phyloP scores from a whole-genome alignment of 2,797 vertebrate genomes.

The Florisuga fusca region DNA sequence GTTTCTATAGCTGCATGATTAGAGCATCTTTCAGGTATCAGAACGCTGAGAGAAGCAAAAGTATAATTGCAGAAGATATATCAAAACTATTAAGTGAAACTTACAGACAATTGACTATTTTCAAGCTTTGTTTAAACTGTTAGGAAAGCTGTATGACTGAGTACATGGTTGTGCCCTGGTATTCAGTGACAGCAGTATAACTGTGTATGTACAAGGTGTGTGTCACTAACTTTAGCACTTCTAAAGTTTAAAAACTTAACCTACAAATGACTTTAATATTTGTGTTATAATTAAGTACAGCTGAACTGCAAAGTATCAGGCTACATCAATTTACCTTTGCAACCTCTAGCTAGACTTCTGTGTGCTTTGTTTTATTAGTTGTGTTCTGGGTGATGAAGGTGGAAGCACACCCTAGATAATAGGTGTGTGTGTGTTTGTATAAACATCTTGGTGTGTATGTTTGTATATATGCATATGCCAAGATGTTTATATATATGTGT shows the following conservation, averaged over 20 bases:
- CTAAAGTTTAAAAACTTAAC: not conserved
- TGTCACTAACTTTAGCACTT: not conserved
- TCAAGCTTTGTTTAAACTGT: not conserved
- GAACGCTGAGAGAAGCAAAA: not conserved
- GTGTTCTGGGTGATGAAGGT: not conserved
- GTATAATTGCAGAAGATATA: not conserved
- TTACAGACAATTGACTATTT: not conserved
- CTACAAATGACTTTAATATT: not conserved
- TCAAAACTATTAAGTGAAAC: not conserved
- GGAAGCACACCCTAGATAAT: not conserved
- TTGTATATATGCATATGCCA: too few relatives aligned
- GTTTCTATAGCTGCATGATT: not conserved
- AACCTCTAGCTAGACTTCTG: not conserved
- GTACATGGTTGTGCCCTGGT: not conserved
- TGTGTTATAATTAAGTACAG: not conserved
- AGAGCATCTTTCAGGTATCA: not conserved
- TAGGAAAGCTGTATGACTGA: not conserved
- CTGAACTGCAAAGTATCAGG: not conserved
- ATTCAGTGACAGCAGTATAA: not conserved
- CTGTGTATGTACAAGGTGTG: not conserved
- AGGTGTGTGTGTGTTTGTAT: too few relatives aligned
- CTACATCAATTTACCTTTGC: not conserved
- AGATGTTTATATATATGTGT: too few relatives aligned
- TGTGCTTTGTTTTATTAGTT: not conserved
- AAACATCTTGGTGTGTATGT: not conserved